Evolutionary conservation across 2,888 invertebrate genomes (phyloP).

Genomic region (Epirrita christyi): DNA sequence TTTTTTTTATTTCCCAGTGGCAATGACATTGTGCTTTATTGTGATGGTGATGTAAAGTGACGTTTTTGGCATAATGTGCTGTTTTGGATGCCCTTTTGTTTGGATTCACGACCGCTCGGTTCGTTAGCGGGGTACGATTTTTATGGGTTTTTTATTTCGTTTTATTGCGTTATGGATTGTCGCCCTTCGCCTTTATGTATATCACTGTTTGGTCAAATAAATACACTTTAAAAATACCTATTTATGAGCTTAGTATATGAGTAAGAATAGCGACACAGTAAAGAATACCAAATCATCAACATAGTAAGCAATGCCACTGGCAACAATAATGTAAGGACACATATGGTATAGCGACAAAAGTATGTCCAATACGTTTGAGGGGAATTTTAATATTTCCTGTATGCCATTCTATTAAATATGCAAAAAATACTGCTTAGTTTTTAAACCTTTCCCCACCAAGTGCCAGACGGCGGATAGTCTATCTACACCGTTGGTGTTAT

Average conservation of each 20-base stretch:
- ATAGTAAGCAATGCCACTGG: constrained; percentile 6
- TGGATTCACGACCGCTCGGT: constrained; percentile 48
- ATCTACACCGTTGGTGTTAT: too few species aligned
- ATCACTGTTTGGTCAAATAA: neutral
- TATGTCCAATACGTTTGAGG: neutral
- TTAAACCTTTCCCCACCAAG: too few species aligned
- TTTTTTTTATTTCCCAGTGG: constrained; percentile 39
- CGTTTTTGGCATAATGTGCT: constrained; percentile 57
- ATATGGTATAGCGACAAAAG: constrained; percentile 11
- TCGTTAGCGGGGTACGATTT: constrained; percentile 47
- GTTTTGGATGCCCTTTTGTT: constrained; percentile 59
- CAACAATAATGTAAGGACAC: constrained; percentile 14
- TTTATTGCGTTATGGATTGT: constrained; percentile 40
- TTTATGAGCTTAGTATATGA: neutral
- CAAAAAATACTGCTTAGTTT: too few species aligned
- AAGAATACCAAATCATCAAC: constrained; percentile 6
- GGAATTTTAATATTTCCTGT: constrained; percentile 26
- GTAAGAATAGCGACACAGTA: neutral
- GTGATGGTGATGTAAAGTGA: constrained; percentile 51
- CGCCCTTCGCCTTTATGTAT: constrained; percentile 31
- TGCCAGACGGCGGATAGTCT: too few species aligned
- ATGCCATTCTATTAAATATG: neutral
- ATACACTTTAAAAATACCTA: neutral
- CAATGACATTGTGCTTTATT: constrained; percentile 49
- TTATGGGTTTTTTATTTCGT: constrained; percentile 41